Evolutionary conservation across 2,797 vertebrate species (phyloP).

Genomic region (Phrynocephalus vlangalii): DNA sequence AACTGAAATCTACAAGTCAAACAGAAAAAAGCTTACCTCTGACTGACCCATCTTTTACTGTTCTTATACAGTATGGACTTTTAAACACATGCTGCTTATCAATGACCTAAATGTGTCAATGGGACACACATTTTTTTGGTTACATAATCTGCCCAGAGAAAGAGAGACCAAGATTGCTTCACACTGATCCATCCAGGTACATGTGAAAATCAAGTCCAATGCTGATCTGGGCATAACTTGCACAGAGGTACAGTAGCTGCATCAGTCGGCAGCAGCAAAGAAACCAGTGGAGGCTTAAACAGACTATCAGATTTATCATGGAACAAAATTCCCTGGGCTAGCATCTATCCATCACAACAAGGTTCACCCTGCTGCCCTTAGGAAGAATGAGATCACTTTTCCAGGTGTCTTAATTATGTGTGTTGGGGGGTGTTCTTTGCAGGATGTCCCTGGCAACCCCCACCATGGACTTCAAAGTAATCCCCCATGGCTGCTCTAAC

Average conservation of each 20-base stretch:
- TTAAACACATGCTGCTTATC: neutral
- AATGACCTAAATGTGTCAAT: neutral
- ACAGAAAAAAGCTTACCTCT: neutral
- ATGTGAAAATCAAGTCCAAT: neutral
- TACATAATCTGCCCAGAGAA: neutral
- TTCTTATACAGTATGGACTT: neutral
- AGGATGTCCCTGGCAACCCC: too few relatives aligned
- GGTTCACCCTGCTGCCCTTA: neutral
- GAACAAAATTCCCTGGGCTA: neutral
- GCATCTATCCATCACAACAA: neutral
- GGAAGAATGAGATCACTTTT: neutral
- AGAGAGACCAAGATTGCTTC: neutral
- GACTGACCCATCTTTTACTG: neutral
- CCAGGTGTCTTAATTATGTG: neutral
- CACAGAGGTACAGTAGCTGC: neutral
- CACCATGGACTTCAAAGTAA: too few relatives aligned
- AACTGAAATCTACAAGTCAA: neutral
- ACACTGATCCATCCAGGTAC: neutral
- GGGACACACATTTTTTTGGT: neutral
- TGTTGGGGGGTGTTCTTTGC: neutral
- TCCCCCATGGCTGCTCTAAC: too few relatives aligned
- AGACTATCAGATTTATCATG: neutral
- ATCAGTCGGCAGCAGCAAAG: neutral
- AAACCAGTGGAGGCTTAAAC: neutral
- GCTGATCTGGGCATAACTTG: neutral